phyloP scores from a whole-genome alignment of 1,140 invertebrate species.

The Caenorhabditis tropicalis region DNA sequence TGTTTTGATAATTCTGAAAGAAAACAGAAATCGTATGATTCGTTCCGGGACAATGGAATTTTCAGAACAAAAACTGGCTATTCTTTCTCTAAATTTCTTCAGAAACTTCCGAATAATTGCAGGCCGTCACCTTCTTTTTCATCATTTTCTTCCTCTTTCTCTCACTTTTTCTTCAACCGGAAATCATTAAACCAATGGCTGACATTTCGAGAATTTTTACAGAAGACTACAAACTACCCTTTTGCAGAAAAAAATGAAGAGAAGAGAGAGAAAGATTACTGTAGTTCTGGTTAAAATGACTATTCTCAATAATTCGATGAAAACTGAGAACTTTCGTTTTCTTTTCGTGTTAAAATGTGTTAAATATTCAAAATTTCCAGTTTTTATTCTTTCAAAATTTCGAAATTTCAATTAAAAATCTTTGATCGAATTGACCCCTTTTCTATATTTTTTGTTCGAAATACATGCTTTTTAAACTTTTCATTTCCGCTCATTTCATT shows the following conservation, averaged over 20 bases:
- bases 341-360: too few species aligned
- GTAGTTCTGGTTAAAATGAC: too few species aligned
- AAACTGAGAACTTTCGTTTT: too few species aligned
- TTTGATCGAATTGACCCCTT: background rate
- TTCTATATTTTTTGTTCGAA: background rate
- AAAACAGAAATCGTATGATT: background rate
- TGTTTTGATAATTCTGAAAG: background rate
- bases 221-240: background rate
- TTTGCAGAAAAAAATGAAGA: background rate
- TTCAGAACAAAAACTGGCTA: too few species aligned
- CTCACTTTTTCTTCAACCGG: background rate
- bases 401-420: too few species aligned
- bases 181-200: background rate
- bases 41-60: background rate
- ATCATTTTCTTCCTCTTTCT: background rate
- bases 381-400: background rate
- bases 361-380: too few species aligned
- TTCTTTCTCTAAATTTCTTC: too few species aligned
- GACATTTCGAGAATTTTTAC: background rate
- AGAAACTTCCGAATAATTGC: conserved; percentile 7
- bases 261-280: too few species aligned
- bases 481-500: conserved; percentile 25
- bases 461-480: background rate
- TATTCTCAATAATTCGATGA: too few species aligned
- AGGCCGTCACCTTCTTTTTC: background rate